phyloP scores from a whole-genome alignment of 2,888 invertebrate species.

The Limnephilus marmoratus region DNA sequence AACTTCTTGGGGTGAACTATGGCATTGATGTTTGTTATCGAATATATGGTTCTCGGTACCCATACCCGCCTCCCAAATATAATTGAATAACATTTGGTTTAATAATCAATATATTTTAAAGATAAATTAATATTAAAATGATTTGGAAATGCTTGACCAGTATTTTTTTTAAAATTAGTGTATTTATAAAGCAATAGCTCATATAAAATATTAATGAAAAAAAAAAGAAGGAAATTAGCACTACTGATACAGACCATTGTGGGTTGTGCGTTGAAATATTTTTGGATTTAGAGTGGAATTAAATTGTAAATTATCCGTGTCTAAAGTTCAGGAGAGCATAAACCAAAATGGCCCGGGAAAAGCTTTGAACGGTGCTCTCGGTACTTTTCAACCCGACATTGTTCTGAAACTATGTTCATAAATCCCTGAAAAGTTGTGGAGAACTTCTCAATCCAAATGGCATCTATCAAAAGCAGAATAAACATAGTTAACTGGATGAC shows the following conservation, averaged over 20 bases:
- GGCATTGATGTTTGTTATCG: too few relatives aligned
- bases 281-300: background rate
- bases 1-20: too few relatives aligned
- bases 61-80: too few relatives aligned
- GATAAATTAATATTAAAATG: too few relatives aligned
- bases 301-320: background rate
- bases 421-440: background rate
- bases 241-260: background rate
- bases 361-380: background rate
- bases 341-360: background rate
- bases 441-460: background rate
- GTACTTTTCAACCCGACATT: background rate
- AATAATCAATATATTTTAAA: too few relatives aligned
- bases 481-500: background rate
- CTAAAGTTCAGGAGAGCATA: background rate
- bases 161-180: too few relatives aligned
- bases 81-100: too few relatives aligned
- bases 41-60: too few relatives aligned
- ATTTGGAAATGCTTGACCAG: too few relatives aligned
- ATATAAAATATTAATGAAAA: too few relatives aligned
- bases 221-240: too few relatives aligned
- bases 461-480: background rate
- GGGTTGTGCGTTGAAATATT: background rate
- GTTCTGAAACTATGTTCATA: background rate
- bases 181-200: too few relatives aligned